Base-by-base conservation (phyloP, 2,113 vertebrate genomes). In the Peromyscus leucopus region DNA sequence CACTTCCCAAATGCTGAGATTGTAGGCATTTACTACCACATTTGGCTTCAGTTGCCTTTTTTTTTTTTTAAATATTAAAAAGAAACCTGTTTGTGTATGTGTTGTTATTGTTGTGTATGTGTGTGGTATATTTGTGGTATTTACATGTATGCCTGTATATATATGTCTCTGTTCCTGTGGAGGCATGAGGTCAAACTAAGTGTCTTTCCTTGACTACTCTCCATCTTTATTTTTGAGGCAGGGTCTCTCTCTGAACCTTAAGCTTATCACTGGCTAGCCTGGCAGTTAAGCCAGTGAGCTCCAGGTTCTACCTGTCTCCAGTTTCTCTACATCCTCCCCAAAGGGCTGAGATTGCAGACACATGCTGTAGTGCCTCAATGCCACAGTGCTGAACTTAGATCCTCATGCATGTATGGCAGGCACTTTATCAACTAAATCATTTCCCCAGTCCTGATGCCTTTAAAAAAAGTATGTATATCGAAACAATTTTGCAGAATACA, bases 401-500 rank as follows among this genome's bases (percentile, higher is more conserved):
- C 39, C 15, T 85, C 42, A 46, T 65, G n/a, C 59, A 33, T 33
- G 42, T 65, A 2, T 33, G 61, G 16, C 39, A 65, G 59, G 15
- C 7, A 65, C 59, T 85, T 85, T 46, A 65, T 7, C 24, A 65
- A 28, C 82, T 8, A 5, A 63, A 39, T 85, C 15, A 85, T 85
- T 16, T 65, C 0, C 26, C 9, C 26, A 46, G 61, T 28, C 39
- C 8, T 48, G 61, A 65, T 39, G 33, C 3, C 26, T 85, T 82
- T 63, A 86, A 31, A 84, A 72, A 55, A 22, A 88, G 33, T 22
- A 17, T 87, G 22, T 67, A 69, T 61, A 59, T 67, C 76, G 10
- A 79, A 92, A 55, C 26, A 89, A 71, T 39, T 78, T 94, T 85
- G 28, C 24, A 87, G 51, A 91, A 94, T 84, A 48, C n/a, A 79